Evolutionary conservation across 2,888 invertebrate genomes (phyloP).

Genomic region (Cyrtodaria siliqua): DNA sequence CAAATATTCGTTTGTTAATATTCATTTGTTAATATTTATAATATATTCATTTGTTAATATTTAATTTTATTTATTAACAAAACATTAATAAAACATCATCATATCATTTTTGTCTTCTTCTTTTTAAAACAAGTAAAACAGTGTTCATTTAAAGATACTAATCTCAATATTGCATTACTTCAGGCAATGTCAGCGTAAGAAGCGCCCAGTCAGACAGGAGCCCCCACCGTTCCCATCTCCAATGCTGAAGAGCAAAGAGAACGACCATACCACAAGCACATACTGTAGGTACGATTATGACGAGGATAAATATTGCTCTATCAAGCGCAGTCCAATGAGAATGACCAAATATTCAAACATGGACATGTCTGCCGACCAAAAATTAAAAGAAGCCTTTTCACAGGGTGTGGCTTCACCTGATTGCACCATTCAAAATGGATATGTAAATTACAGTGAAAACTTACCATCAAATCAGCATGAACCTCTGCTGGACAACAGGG

Average conservation of each 20-base stretch:
- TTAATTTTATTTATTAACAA: too few species aligned
- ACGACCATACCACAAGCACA: constrained; percentile 66
- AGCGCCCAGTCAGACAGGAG: constrained; percentile 61
- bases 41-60: too few species aligned
- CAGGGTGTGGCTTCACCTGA: constrained; percentile 49
- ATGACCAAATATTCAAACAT: constrained; percentile 73
- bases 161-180: constrained; percentile 10
- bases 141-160: too few species aligned
- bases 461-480: constrained; percentile 46
- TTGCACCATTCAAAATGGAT: constrained; percentile 35
- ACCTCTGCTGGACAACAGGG: constrained; percentile 54
- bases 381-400: constrained; percentile 69
- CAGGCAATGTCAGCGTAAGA: constrained; percentile 42
- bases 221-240: constrained; percentile 72
- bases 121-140: too few species aligned
- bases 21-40: too few species aligned
- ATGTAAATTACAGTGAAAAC: constrained; percentile 52
- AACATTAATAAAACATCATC: too few species aligned
- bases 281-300: constrained; percentile 78
- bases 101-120: too few species aligned
- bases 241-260: constrained; percentile 65
- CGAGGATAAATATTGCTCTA: constrained; percentile 79
- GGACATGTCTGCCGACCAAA: constrained; percentile 55
- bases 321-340: constrained; percentile 78
- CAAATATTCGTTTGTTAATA: too few species aligned